Evolutionary conservation across 1,140 invertebrate genomes (phyloP), one percentile per base, ranked within the genome.

Genomic region (Lasioglossum albipes): DNA sequence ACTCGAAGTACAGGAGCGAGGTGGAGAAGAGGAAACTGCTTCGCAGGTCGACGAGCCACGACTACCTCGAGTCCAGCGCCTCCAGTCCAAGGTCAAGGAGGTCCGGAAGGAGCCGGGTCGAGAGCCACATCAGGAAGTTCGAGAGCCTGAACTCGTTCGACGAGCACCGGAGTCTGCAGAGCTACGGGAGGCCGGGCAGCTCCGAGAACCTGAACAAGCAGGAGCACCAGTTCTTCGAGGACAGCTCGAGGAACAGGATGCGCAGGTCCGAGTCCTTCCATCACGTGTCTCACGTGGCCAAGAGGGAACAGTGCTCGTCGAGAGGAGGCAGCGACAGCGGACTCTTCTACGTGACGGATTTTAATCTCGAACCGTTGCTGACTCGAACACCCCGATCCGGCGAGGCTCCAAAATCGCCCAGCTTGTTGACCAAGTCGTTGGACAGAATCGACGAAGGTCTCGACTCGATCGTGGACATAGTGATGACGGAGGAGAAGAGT

Each of bases 371-470:
- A 16, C 88, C 86, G 0, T 66, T 86, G 0, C 41, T 88, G 9
- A 83, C 79, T 18, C 79, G 75, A 22, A 71, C 54, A 68, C 74
- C 84, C 6, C 59, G 80, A 66, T 64, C 77, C 42, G 52, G 85
- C 67, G 83, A 89, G 27, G 79, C 80, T 7, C 83, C 89, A 22
- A 84, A 88, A 42, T 88, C 90, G 27, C 84, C 87, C 0, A 88
- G 72, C 59, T 70, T 88, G 36, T 93, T 96, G 68, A 96, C 96
- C 2, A 97, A 97, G 91, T 97, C 96, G 76, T 91, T 97, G 49
- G 96, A 97, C 79, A 94, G 96, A 69, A 95, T 97, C 7, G 96
- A 96, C 84, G 96, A 97, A 84, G 95, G 96, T 13, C 89, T 96
- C 0, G 96, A 97, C 79, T 94, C 95, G 2, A 95, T 96, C 93